Evolutionary conservation across 2,797 vertebrate genomes (phyloP).

Genomic region (Cuniculus paca): DNA sequence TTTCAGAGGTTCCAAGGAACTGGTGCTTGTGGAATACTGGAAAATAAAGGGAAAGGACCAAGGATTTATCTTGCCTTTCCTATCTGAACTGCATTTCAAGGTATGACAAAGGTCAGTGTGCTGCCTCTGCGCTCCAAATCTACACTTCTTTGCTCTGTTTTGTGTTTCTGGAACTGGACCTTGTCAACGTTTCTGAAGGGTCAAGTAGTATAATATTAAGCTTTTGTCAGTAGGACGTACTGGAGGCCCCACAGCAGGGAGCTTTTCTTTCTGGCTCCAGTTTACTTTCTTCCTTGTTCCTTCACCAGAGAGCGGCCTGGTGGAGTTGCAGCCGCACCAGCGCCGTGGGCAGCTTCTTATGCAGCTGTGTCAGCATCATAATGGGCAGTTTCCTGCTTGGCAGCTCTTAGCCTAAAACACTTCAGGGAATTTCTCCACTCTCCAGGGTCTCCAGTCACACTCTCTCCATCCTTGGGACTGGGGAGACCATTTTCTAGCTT

Average conservation of each 20-base stretch:
- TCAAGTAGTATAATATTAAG: not conserved
- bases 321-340: not conserved
- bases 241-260: not conserved
- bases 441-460: not conserved
- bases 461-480: not conserved
- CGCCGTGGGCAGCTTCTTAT: not conserved
- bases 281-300: not conserved
- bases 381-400: not conserved
- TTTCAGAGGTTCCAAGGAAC: not conserved
- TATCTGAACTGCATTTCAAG: not conserved
- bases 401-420: no score
- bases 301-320: not conserved
- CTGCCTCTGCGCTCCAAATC: not conserved
- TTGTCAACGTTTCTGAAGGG: not conserved
- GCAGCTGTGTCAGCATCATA: not conserved
- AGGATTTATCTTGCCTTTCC: not conserved
- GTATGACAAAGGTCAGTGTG: rapidly evolving
- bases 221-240: not conserved
- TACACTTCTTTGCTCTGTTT: not conserved
- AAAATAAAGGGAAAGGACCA: slow-evolving; percentile 23
- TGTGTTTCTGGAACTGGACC: no score
- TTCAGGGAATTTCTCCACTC: not conserved
- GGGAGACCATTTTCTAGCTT: not conserved
- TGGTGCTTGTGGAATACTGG: slow-evolving; percentile 3
- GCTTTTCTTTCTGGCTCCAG: not conserved